Evolutionary conservation across 1,140 invertebrate genomes (phyloP), one percentile per base, ranked within the genome.

Genomic region (Rhyacophila brunnea): DNA sequence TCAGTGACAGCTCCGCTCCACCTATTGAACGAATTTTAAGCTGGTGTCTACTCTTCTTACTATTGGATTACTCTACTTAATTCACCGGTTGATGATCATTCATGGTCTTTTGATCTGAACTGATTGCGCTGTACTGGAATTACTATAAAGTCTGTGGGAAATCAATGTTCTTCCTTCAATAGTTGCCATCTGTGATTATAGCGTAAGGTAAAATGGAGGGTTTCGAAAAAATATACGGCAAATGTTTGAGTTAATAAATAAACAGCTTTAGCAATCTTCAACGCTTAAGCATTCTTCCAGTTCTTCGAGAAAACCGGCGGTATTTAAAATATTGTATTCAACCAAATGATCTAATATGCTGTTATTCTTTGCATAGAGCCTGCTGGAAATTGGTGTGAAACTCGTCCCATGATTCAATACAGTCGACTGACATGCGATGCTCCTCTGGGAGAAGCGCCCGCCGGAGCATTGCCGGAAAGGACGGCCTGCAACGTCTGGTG

Each of bases 381-480:
- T 3, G 32, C 23, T 6, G 45, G 36, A 19, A 58, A 10, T 28
- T 58, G 45, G 46, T 58, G 55, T 34, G 46, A 58, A 13, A 48
- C 45, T 0, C 45, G 28, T 0, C 35, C 45, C 19, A 4, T 58
- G 17, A 38, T 38, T 11, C 45, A 46, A 9, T 35, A 49, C 9
- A 46, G 55, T 14, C 34, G 46, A 14, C 36, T 58, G 35, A 58
- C 46, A 9, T 58, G 55, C n/a, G 46, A 49, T 19, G 48, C 55
- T 7, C 55, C 55, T 5, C 5, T 10, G 0, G 28, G 38, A 11
- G 47, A 43, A 18, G 9, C 7, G 1, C 47, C 53, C 14, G 14
- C 43, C 5, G 35, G 32, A 7, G 45, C 53, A 3, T 32, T 28
- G 9, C 53, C 53, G n/a, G 28, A 56, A 18, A 44, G 53, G 15